Evolutionary conservation across 1,140 invertebrate species (phyloP), one percentile per base, ranked within the genome.

Genomic region (Melanaphis sacchari): DNA sequence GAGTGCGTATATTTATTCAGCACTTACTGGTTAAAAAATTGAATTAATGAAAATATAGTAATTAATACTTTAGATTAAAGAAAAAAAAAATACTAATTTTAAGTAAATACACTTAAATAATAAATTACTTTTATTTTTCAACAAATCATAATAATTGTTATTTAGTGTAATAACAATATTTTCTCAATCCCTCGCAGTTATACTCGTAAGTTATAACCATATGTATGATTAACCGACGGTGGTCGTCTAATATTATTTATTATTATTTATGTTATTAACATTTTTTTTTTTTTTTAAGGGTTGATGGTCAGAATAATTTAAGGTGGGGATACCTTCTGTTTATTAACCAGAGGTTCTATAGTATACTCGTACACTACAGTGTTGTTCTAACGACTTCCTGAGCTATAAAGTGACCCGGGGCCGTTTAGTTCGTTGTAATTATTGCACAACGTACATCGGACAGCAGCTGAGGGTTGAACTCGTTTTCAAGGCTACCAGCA

Each of bases 391-490:
- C 91, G 91, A 93, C 91, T 93, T 93, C 91, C 91, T 93, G 91
- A 82, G 91, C 46, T 66, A 76, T 76, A 93, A 81, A 93, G 91
- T 93, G 91, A 93, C 91, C 91, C 18, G 46, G 91, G 91, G 91
- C 91, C 40, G 91, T 85, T 40, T 66, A 90, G 89, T 90, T 21
- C 36, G 21, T 84, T 54, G 81, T 93, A 93, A 85, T 93, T 93
- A 93, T 93, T 93, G 76, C 91, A 85, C 81, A 93, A 93, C 38
- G 91, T 52, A 66, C 46, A 52, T 93, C 24, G 91, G 91, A 93
- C 91, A 85, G 91, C 91, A 93, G 91, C 81, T 93, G 91, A 93
- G 91, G 91, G 91, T 93, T 93, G 91, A 93, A 93, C 91, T 85
- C 91, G 91, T 93, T 93, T 93, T 85, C 81, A 93, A 85, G 81